Conservation (phyloP, 2,113 vertebrate genomes). For the Syngnathoides biaculeatus region DNA sequence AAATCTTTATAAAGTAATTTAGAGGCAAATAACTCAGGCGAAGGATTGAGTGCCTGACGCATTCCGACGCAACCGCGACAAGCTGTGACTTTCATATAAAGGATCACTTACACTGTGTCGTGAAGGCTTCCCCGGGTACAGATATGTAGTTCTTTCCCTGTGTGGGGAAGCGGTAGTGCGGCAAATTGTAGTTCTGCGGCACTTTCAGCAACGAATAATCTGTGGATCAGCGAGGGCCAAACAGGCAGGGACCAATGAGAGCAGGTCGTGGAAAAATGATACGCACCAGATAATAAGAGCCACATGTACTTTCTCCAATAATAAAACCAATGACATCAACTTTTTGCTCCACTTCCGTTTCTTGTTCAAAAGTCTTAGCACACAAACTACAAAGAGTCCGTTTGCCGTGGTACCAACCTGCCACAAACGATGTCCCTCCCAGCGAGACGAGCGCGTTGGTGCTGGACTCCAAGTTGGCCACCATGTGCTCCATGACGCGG, state of each 20-base stretch:
- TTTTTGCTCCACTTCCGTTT: conserved; percentile 11
- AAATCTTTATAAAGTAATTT: conserved; percentile 54
- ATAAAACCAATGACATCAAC: conserved; percentile 50
- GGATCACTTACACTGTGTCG: conserved; percentile 76
- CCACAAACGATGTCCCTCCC: conserved; percentile 79
- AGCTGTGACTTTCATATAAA: conserved; percentile 18
- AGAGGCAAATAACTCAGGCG: conserved; percentile 48
- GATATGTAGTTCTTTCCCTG: conserved; percentile 85
- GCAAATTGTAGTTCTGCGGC: conserved; percentile 68
- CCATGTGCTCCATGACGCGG: conserved; percentile 80
- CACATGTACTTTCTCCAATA: conserved; percentile 24
- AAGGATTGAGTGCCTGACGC: conserved; percentile 40
- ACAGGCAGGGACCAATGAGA: conserved; percentile 27
- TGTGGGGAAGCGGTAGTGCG: conserved; percentile 85
- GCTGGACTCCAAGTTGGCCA: conserved; percentile 65
- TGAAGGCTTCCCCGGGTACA: conserved; percentile 85
- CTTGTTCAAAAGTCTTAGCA: conserved; percentile 9
- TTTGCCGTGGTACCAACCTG: conserved; percentile 75
- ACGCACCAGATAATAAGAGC: conserved; percentile 16
- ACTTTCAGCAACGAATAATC: conserved; percentile 86
- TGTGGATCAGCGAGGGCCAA: conserved; percentile 55
- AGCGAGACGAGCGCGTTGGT: conserved; percentile 59
- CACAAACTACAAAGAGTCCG: conserved; percentile 38
- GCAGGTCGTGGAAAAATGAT: conserved; percentile 32
- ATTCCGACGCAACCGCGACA: conserved; percentile 33